These are phyloP conservation scores for Hoplostethus mediterraneus DNA, from an alignment of 2,797 vertebrate genomes.

Conservation along the genomic window DNA sequence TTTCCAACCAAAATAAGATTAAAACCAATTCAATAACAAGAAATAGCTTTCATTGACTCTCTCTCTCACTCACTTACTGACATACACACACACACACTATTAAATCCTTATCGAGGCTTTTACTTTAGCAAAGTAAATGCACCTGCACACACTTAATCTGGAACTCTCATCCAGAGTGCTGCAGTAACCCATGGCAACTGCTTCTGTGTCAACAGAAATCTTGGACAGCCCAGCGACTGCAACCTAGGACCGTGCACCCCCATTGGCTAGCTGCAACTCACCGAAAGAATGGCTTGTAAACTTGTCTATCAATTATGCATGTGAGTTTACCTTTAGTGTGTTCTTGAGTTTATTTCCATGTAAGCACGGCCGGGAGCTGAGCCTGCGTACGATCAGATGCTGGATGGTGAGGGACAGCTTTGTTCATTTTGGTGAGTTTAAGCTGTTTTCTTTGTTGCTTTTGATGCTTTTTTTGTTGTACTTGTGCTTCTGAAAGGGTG, in stretches of 20 bases:
- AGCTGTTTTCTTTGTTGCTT: slow-evolving; percentile 3
- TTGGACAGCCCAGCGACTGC: slow-evolving; percentile 63
- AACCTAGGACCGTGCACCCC: slow-evolving; percentile 40
- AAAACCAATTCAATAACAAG: background rate
- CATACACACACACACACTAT: slow-evolving; percentile 2
- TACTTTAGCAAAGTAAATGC: slow-evolving; percentile 40
- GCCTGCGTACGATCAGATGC: slow-evolving; percentile 22
- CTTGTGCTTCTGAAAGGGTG: background rate
- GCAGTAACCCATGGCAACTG: slow-evolving; percentile 79
- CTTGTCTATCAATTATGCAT: slow-evolving; percentile 82
- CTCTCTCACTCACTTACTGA: background rate
- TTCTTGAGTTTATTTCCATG: slow-evolving; percentile 79
- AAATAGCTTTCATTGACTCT: background rate
- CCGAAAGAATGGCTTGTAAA: slow-evolving; percentile 72
- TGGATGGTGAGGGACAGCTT: slow-evolving; percentile 2
- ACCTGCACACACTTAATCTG: slow-evolving; percentile 60
- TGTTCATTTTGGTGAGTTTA: slow-evolving; percentile 50
- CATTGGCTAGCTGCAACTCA: slow-evolving; percentile 69
- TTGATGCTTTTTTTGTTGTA: background rate
- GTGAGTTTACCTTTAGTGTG: slow-evolving; percentile 72
- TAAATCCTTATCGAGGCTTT: background rate
- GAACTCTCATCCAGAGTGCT: slow-evolving; percentile 48
- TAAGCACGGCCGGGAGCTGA: slow-evolving; percentile 58
- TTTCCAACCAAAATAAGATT: background rate
- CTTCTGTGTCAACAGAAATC: slow-evolving; percentile 81